Evolutionary conservation across 1,140 invertebrate species (phyloP).

Genomic region (Octopus bimaculoides): DNA sequence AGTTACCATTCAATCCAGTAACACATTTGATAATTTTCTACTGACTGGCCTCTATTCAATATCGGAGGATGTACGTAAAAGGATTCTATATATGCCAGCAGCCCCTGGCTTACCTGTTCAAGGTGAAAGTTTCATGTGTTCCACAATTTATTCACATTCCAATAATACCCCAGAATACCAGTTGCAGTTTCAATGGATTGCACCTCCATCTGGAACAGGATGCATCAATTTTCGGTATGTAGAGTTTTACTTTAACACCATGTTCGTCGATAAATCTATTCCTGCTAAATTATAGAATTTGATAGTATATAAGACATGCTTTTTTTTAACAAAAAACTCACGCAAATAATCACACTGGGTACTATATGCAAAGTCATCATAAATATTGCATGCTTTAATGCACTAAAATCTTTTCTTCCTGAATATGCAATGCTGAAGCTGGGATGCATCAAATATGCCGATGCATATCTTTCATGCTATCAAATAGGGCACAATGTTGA

Average conservation of each 20-base stretch:
- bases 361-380: no score
- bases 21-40: conserved; percentile 58
- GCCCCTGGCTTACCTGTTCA: conserved; percentile 20
- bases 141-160: conserved; percentile 53
- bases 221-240: conserved; percentile 60
- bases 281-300: no score
- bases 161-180: conserved; percentile 41
- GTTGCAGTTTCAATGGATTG: conserved; percentile 57
- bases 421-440: no score
- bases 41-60: conserved; percentile 56
- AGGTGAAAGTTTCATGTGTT: conserved; percentile 52
- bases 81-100: conserved; percentile 19
- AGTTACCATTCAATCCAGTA: conserved; percentile 46
- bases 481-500: no score
- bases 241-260: no score
- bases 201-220: conserved; percentile 56
- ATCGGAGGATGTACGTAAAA: conserved; percentile 29
- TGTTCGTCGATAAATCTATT: no score
- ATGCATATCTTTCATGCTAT: no score
- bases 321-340: no score
- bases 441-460: no score
- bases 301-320: no score
- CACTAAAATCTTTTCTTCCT: no score
- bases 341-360: no score
- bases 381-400: background rate